phyloP scores from a whole-genome alignment of 2,888 invertebrate species.

The Meta bourneti region DNA sequence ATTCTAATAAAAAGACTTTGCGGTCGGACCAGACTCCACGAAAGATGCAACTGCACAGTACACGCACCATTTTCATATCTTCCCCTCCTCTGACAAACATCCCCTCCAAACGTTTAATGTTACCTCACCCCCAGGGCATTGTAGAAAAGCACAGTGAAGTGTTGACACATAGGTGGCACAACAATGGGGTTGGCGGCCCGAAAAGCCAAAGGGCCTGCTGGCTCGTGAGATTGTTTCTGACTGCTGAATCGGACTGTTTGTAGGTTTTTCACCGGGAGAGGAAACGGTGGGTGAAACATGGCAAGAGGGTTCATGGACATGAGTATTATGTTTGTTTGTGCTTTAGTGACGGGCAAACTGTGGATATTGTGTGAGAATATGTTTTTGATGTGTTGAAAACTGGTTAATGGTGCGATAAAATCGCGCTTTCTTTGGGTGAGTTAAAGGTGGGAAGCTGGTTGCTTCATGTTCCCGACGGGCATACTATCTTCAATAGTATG shows the following conservation, averaged over 20 bases:
- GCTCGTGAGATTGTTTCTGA: conserved; percentile 60
- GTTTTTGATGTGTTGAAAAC: too few relatives aligned
- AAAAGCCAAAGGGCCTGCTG: background rate
- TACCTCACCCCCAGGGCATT: conserved; percentile 79
- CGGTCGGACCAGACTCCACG: background rate
- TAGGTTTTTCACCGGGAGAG: conserved; percentile 4
- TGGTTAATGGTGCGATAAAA: too few relatives aligned
- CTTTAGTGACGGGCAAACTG: too few relatives aligned
- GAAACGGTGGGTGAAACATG: too few relatives aligned
- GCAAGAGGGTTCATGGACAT: too few relatives aligned
- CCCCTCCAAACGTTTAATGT: background rate
- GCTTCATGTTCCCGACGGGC: too few relatives aligned
- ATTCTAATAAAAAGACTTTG: background rate
- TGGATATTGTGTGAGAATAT: too few relatives aligned
- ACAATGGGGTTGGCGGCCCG: background rate
- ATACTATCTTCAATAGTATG: too few relatives aligned
- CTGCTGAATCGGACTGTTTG: conserved; percentile 54
- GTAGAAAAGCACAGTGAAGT: conserved; percentile 99
- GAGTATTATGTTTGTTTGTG: too few relatives aligned
- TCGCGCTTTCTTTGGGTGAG: too few relatives aligned
- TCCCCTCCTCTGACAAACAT: background rate
- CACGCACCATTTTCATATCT: background rate
- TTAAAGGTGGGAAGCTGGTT: too few relatives aligned
- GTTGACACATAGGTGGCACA: conserved; percentile 90
- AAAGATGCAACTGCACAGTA: background rate